Conservation (phyloP, 2,888 invertebrate species). For the Anorthoa munda region DNA sequence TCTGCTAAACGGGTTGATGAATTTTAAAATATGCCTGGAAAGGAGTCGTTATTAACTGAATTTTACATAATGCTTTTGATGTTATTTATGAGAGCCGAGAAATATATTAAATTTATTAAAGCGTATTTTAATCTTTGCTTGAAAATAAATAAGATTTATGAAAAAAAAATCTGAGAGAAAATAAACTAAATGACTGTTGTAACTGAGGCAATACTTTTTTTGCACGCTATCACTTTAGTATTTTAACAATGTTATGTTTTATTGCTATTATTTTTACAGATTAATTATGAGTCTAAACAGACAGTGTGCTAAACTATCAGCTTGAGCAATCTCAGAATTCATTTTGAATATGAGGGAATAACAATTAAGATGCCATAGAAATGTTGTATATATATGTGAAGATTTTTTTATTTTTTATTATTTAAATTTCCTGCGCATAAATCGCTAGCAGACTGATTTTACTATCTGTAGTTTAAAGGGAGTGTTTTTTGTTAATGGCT, state of each 20-base stretch:
- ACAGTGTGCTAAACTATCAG: neutral
- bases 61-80: constrained; percentile 33
- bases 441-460: no score
- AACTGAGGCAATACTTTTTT: neutral
- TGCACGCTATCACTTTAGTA: neutral
- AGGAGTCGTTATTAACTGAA: constrained; percentile 23
- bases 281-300: no score
- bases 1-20: constrained; percentile 40
- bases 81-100: constrained; percentile 10
- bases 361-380: neutral
- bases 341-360: neutral
- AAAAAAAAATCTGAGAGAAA: neutral
- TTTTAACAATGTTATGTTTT: neutral
- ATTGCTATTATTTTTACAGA: no score
- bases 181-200: neutral
- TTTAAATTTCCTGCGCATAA: no score
- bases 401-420: no score
- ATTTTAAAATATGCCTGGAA: constrained; percentile 47
- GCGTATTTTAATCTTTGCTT: constrained; percentile 3
- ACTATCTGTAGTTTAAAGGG: no score
- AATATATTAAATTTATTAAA: constrained; percentile 26
- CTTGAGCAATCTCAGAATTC: neutral
- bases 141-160: constrained; percentile 26
- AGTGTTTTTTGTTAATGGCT: no score
- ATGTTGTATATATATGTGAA: no score